Conservation (phyloP, 2,797 vertebrate genomes). For the Naso thynnoides region DNA sequence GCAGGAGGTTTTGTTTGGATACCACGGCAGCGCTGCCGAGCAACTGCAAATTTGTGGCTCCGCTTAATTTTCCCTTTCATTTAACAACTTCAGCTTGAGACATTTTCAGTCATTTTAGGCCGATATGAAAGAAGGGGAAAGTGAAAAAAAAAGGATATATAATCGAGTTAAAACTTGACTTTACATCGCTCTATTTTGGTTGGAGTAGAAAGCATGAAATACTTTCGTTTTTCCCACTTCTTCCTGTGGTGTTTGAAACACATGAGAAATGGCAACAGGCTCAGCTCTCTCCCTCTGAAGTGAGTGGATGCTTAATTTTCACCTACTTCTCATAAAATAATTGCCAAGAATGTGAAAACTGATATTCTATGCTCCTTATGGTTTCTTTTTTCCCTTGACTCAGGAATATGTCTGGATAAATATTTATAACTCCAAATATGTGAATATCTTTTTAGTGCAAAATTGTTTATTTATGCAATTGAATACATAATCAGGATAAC, state of each 20-base stretch:
- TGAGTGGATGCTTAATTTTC: constrained; percentile 81
- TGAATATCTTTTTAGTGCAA: constrained; percentile 84
- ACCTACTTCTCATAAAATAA: constrained; percentile 86
- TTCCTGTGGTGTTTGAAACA: constrained; percentile 77
- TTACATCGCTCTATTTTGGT: constrained; percentile 73
- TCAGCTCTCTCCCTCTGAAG: constrained; percentile 77
- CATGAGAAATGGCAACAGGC: constrained; percentile 78
- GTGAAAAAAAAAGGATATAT: constrained; percentile 62
- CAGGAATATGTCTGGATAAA: constrained; percentile 85
- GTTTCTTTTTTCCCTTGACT: constrained; percentile 71
- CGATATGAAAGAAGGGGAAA: constrained; percentile 50
- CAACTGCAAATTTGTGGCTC: constrained; percentile 44
- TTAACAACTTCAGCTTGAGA: constrained; percentile 34
- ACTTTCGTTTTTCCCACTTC: constrained; percentile 66
- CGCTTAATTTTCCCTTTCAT: constrained; percentile 57
- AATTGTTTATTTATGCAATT: constrained; percentile 88
- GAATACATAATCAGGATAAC: constrained; percentile 87
- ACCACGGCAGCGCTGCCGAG: constrained; percentile 36
- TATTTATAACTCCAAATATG: constrained; percentile 87
- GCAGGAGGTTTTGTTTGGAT: constrained; percentile 53
- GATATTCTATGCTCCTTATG: constrained; percentile 84
- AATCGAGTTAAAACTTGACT: constrained; percentile 64
- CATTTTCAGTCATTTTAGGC: constrained; percentile 47
- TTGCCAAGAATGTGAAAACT: constrained; percentile 84
- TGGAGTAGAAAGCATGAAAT: constrained; percentile 74